Percentiles rank a stretch among this genome's conserved stretches.
These are phyloP conservation scores for Gadus macrocephalus DNA, from an alignment of 2,113 vertebrate species.

Conservation along the genomic window DNA sequence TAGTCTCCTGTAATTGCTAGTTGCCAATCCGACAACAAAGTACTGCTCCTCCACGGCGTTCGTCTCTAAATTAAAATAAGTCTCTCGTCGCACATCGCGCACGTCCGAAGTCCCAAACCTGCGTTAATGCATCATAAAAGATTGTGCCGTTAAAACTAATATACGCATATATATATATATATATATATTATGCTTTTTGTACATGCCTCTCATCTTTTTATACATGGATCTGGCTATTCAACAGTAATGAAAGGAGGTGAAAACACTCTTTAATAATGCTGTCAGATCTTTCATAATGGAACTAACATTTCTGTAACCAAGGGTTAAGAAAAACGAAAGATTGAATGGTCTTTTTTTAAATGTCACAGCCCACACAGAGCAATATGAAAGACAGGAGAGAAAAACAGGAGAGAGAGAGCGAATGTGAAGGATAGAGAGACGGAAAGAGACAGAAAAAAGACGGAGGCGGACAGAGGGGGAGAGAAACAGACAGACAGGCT, in stretches of 20 bases:
- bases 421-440: not conserved
- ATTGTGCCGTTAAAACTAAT: not conserved
- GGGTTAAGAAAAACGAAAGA: slow-evolving; percentile 9
- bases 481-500: not conserved
- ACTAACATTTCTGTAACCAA: slow-evolving; percentile 47
- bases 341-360: slow-evolving; percentile 60
- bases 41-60: too few relatives aligned
- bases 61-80: too few relatives aligned
- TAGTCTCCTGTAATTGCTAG: too few relatives aligned
- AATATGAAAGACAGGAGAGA: slow-evolving; percentile 6
- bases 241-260: slow-evolving; percentile 45
- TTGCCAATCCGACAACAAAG: too few relatives aligned
- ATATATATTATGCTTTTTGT: not conserved
- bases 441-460: not conserved
- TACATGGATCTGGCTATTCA: slow-evolving; percentile 25
- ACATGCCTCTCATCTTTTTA: too few relatives aligned
- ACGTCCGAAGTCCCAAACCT: too few relatives aligned
- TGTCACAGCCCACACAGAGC: slow-evolving; percentile 46
- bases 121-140: too few relatives aligned
- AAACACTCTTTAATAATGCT: slow-evolving; percentile 32
- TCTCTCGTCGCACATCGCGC: too few relatives aligned
- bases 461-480: slow-evolving; percentile 4
- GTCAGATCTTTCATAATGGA: slow-evolving; percentile 48
- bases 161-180: not conserved
- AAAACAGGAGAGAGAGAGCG: not conserved